A percentile compares a stretch with the other conserved stretches of the same genome.
phyloP scores from a whole-genome alignment of 1,140 invertebrate genomes.

The Heliconius hewitsoni region DNA sequence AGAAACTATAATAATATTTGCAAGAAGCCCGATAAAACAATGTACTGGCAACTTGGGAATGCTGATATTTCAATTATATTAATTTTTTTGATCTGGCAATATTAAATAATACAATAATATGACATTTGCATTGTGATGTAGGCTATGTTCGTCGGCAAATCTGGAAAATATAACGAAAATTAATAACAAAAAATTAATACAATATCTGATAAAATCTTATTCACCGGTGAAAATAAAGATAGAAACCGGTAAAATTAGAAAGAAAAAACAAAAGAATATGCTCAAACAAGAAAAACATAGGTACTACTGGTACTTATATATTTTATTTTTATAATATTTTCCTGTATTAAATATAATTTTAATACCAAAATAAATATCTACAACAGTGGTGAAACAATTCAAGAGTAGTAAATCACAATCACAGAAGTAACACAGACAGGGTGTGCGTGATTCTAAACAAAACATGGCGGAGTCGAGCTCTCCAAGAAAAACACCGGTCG shows the following conservation, averaged over 20 bases:
- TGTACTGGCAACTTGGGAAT: no score
- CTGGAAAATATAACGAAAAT: no score
- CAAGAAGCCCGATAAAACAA: not conserved
- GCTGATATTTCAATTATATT: no score
- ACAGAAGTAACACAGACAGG: slow-evolving; percentile 61
- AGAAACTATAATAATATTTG: slow-evolving; percentile 8
- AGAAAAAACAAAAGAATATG: not conserved
- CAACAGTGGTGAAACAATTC: slow-evolving; percentile 63
- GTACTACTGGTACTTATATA: not conserved
- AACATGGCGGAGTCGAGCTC: slow-evolving; percentile 60
- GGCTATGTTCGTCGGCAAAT: no score
- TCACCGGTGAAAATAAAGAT: no score
- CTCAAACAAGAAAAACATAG: not conserved
- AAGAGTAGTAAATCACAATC: slow-evolving; percentile 71
- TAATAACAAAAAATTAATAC: no score
- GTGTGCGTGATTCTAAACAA: slow-evolving; percentile 79
- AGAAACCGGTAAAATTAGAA: no score
- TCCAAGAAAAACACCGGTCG: slow-evolving; percentile 77
- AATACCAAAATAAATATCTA: slow-evolving; percentile 47
- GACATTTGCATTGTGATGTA: no score
- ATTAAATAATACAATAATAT: no score
- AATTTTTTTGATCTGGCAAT: no score
- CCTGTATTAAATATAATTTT: slow-evolving; percentile 38
- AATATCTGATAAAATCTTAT: no score
- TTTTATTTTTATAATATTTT: slow-evolving; percentile 23